Conservation (phyloP, 92 coral and sea anemone genomes). For the Galaxea fascicularis region DNA sequence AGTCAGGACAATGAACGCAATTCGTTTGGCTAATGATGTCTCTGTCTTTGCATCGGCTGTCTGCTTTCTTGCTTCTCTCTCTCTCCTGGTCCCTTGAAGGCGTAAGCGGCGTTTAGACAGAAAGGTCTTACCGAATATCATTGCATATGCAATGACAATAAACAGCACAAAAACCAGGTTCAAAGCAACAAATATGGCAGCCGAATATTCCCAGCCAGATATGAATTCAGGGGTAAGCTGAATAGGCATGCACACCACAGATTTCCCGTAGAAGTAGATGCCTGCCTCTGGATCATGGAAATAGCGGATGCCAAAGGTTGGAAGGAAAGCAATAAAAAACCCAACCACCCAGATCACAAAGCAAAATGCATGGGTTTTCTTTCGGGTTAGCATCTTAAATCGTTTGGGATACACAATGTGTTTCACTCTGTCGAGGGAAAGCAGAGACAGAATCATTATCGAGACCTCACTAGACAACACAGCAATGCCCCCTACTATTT, state of each 20-base stretch:
- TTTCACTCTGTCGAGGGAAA: not conserved
- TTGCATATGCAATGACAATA: not conserved
- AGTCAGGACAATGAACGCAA: no score
- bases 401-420: not conserved
- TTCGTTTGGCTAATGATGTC: no score
- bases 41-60: no score
- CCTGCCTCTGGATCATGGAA: not conserved
- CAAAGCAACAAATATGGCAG: not conserved
- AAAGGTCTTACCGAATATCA: not conserved
- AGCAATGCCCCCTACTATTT: not conserved
- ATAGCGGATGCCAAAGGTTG: not conserved
- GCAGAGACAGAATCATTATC: not conserved
- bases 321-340: not conserved
- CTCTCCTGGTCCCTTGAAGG: not conserved
- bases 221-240: not conserved
- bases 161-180: not conserved
- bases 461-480: not conserved
- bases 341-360: not conserved
- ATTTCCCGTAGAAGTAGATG: not conserved
- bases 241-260: not conserved
- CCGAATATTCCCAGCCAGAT: conserved; percentile 7
- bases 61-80: no score
- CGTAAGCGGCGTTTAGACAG: no score
- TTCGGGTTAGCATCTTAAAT: not conserved
- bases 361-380: not conserved